Evolutionary conservation across 2,888 invertebrate species (phyloP).

Genomic region (Operophtera brumata): DNA sequence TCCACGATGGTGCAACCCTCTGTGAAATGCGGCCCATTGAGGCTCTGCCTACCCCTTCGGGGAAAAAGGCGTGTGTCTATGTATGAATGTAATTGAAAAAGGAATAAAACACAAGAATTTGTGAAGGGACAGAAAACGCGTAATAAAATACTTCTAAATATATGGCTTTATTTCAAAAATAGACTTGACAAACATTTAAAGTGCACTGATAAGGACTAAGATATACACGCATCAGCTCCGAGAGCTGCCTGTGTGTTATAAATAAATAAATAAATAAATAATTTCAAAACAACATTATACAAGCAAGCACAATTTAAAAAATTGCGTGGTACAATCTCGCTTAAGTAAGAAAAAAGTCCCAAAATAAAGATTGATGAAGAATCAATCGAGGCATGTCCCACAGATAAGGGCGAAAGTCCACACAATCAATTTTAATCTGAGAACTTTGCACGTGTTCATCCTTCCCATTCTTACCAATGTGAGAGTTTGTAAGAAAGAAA

Average conservation of each 20-base stretch:
- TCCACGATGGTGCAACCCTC: no score
- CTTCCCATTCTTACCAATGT: conserved; percentile 41
- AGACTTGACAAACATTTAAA: no score
- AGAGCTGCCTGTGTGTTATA: no score
- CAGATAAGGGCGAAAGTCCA: conserved; percentile 69
- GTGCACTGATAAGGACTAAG: no score
- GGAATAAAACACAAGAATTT: background rate
- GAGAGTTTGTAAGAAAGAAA: conserved; percentile 33
- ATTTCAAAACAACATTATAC: background rate
- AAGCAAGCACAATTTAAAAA: conserved; percentile 20
- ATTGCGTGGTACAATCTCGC: conserved; percentile 28
- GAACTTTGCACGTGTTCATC: conserved; percentile 55
- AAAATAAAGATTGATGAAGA: conserved; percentile 79
- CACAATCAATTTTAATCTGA: conserved; percentile 79
- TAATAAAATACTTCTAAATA: background rate
- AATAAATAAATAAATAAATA: no score
- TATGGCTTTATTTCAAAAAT: no score
- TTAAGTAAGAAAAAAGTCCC: conserved; percentile 54
- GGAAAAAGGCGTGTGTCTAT: no score
- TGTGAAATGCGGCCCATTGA: no score
- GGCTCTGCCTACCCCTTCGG: no score
- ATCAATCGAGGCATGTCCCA: conserved; percentile 73
- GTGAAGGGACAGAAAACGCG: background rate
- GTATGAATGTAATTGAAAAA: no score
- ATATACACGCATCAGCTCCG: no score